Evolutionary conservation across 2,888 invertebrate species (phyloP), one percentile per base, ranked within the genome.

Genomic region (Acanthosepion pharaonis): DNA sequence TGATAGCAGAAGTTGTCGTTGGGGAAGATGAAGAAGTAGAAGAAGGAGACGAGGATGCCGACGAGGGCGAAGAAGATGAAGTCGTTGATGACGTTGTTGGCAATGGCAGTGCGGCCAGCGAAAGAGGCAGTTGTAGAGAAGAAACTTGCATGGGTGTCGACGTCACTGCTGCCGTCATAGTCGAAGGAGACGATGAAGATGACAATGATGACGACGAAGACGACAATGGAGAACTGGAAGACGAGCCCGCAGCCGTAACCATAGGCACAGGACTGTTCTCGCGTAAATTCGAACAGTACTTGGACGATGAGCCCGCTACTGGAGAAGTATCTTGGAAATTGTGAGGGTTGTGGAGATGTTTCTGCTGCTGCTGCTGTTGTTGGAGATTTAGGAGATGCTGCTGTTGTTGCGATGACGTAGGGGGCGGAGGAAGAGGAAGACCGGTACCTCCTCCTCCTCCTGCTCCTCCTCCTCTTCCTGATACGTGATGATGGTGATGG

Each of bases 11-110:
- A 53, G 95, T 94, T 94, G 94, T 94, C n/a, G 94, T 94, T 33
- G 92, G 78, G n/a, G 59, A 91, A 48, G 96, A 96, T 59, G 95
- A 95, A 42, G 95, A 95, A 91, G 95, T 96, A 64, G 96, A 95
- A 59, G 95, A 95, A 51, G 95, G 95, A 55, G 96, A 96, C 18
- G 95, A 95, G 94, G 95, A 95, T 93, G 94, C 95, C 51, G 95
- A 95, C 48, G 94, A 94, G 91, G 95, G 94, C 64, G 95, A 95
- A 48, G 95, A 95, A 25, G 95, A 95, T 23, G 91, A 93, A 42
- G 95, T 95, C 59, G 95, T 95, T 42, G 95, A 94, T 28, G 96
- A 96, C 92, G 94, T 94, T 59, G 96, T 96, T 94, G 94, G 95
- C 91, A 95, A 95, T 91, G 95, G 95, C 94, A 95, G 95, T 91